Percentiles rank a stretch among this genome's conserved stretches.
Evolutionary conservation across 2,797 vertebrate species (phyloP).

Genomic region (Sphenodon punctatus): DNA sequence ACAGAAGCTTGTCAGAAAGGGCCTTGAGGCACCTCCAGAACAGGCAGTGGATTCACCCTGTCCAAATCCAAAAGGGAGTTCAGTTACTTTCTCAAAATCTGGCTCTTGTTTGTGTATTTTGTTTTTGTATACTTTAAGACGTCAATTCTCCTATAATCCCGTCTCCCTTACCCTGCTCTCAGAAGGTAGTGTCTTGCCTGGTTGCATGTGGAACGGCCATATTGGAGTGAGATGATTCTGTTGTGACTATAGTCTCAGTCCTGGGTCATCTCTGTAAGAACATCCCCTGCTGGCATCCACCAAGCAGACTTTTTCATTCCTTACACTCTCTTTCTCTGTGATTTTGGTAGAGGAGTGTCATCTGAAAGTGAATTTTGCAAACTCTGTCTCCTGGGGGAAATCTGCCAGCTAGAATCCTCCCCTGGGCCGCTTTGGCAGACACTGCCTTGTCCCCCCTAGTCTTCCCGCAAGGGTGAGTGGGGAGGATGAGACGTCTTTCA

Average conservation of each 20-base stretch:
- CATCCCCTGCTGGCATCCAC: not conserved
- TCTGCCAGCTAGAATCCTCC: not conserved
- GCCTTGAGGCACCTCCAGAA: not conserved
- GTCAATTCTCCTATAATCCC: rapidly evolving
- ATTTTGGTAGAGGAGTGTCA: not conserved
- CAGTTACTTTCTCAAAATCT: not conserved
- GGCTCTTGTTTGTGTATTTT: not conserved
- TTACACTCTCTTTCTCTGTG: not conserved
- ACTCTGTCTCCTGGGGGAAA: not conserved
- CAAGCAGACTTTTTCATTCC: not conserved
- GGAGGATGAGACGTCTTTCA: slow-evolving; percentile 8
- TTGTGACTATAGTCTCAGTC: not conserved
- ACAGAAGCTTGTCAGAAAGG: slow-evolving; percentile 15
- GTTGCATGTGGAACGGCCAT: not conserved
- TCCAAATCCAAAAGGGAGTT: not conserved
- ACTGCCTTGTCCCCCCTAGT: not conserved
- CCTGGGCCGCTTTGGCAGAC: not conserved
- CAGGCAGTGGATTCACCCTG: not conserved
- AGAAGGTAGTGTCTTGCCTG: rapidly evolving
- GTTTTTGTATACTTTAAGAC: not conserved
- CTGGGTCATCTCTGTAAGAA: not conserved
- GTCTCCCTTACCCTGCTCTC: not conserved
- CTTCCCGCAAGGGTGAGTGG: not conserved
- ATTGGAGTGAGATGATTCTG: rapidly evolving
- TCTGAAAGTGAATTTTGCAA: not conserved